Base-by-base conservation (phyloP, 2,888 invertebrate genomes). In the Drosophila heteroneura region DNA sequence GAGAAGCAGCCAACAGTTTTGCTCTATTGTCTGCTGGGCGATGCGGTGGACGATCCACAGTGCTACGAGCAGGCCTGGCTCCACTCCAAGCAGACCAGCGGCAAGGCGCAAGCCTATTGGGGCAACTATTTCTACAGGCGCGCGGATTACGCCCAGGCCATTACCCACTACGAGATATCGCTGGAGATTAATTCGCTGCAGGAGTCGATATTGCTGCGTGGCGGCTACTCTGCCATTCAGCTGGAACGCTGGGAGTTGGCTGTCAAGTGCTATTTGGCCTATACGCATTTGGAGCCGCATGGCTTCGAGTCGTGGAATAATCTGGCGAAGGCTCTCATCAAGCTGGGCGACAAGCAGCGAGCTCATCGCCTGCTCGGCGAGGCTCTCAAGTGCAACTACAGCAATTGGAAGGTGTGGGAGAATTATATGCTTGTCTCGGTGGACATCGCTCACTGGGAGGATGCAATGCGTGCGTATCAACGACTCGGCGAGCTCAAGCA, bases 301-400 rank as follows among this genome's bases (percentile, higher is more conserved):
- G 97, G 97, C 64, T 99, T 98, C 93, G 99, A 99, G 94, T 98
- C 98, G 0, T 99, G 99, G 99, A 99, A 98, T 93, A 99, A 99
- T 93, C 94, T 99, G 70, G 98, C 98, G 19, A 98, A 99, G 91
- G 97, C 98, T 5, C 98, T 99, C 85, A 96, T 98, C 12, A 96
- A 97, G 90, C 94, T 97, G 63, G 97, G 97, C 0, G 97, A 99
- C 91, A 98, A 98, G 94, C 94, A 95, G 69, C 95, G 97, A 67
- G 99, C 99, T 0, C 97, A 97, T 94, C 95, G 96, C 63, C 96
- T 97, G 5, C 94, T 99, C 0, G 95, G 97, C 88, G 99, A 99
- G 93, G 97, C 99, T 0, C 93, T 99, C 1, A 96, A 97, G 92
- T 98, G 97, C 93, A 98, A 98, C 94, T 98, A 96, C 92, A 97